Evolutionary conservation across 2,113 vertebrate genomes (phyloP), one percentile per base, ranked within the genome.

Genomic region (Nothobranchius furzeri): DNA sequence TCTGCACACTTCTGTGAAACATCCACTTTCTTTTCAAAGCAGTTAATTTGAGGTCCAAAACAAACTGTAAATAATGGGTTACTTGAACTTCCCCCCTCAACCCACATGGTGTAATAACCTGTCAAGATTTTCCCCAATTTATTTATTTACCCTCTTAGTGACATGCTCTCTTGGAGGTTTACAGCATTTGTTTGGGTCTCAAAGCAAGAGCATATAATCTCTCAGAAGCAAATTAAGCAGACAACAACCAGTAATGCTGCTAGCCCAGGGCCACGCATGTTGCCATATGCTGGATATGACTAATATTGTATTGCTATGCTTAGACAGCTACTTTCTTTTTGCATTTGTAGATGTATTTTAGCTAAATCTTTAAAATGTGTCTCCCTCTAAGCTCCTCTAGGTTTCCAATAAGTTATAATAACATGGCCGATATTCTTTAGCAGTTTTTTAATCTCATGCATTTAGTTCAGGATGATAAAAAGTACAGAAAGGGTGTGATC

Each of bases 31-130:
- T 84, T 94, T 91, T 78, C 87, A 93, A 79, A 82, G 71, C 72
- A 69, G 65, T 53, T 90, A 90, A 91, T 93, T 89, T 92, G 93
- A 85, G 85, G 79, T 88, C 82, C 85, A 86, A 87, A 93, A 90
- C 83, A 93, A 91, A 91, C 92, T 82, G 90, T 94, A 93, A 94
- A 95, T 94, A 93, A 95, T 95, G 76, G 79, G 94, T 94, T 84
- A 87, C 71, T 90, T 79, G 85, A 85, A 91, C 90, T 78, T 89
- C 89, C 88, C 93, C 81, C 84, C 82, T 92, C 91, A 92, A 93
- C 81, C 88, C 91, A 90, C 86, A 93, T 92, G 87, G 54, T 74
- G 93, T 93, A 93, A 94, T 94, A 94, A 93, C 93, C 91, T 91
- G 83, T 91, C 89, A 89, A 85, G 85, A 93, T 86, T 82, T 70